phyloP scores from a whole-genome alignment of 2,797 vertebrate species.

The Percopsis omiscomaycus region DNA sequence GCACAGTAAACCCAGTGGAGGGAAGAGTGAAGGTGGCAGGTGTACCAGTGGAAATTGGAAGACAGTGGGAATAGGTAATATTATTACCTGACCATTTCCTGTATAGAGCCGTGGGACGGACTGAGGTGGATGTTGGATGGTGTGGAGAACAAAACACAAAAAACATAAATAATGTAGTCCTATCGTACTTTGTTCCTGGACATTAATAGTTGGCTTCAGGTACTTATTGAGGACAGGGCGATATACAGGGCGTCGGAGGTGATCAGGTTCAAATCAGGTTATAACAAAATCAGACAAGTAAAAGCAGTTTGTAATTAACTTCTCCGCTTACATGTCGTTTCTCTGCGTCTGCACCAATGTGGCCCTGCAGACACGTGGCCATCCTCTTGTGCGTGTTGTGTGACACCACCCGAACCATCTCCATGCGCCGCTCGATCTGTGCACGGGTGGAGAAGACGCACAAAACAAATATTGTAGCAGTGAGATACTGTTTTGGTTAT shows the following conservation, averaged over 20 bases:
- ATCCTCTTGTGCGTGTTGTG: constrained; percentile 94
- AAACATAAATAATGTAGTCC: constrained; percentile 53
- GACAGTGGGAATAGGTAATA: constrained; percentile 21
- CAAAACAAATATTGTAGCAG: background rate
- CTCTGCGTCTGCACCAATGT: constrained; percentile 88
- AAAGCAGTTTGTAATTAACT: background rate
- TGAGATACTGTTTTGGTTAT: background rate
- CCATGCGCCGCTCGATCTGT: constrained; percentile 96
- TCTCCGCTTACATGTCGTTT: constrained; percentile 88
- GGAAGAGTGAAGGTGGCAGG: constrained; percentile 40
- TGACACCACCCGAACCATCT: constrained; percentile 89
- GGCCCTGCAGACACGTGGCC: constrained; percentile 89
- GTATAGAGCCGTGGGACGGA: constrained; percentile 79
- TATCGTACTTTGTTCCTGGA: constrained; percentile 13
- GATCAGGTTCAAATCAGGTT: background rate
- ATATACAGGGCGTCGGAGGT: constrained; percentile 7
- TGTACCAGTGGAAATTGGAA: constrained; percentile 20
- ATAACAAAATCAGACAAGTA: constrained; percentile 1
- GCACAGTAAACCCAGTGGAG: constrained; percentile 27
- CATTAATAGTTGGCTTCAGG: constrained; percentile 14
- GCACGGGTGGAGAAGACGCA: constrained; percentile 5
- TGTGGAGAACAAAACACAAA: constrained; percentile 59
- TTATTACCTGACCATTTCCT: constrained; percentile 79
- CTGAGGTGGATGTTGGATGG: constrained; percentile 61
- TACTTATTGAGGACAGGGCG: background rate